Evolutionary conservation across 2,888 invertebrate genomes (phyloP).

Genomic region (Phragmatobia fuliginosa): DNA sequence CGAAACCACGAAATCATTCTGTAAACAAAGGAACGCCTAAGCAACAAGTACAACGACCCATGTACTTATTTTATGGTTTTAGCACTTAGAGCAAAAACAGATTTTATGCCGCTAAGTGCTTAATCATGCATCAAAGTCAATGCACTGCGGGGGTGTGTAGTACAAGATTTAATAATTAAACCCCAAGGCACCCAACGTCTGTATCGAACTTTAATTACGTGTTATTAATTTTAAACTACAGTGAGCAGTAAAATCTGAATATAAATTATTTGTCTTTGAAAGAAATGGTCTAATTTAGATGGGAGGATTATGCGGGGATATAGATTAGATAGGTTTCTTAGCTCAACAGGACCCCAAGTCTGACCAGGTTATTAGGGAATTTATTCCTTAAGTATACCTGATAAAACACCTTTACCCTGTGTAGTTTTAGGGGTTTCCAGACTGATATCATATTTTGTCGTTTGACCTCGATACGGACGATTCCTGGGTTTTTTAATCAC

Average conservation of each 20-base stretch:
- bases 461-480: not conserved
- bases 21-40: constrained; percentile 9
- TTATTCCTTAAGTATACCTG: no score
- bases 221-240: not conserved
- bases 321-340: no score
- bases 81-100: not conserved
- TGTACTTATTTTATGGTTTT: not conserved
- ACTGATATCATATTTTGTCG: not conserved
- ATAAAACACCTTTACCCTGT: no score
- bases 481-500: not conserved
- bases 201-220: not conserved
- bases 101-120: constrained; percentile 14
- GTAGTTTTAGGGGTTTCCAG: not conserved
- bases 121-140: constrained; percentile 36
- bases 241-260: not conserved
- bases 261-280: not conserved
- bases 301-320: no score
- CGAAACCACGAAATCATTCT: not conserved
- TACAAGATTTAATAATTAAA: constrained; percentile 29
- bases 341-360: no score
- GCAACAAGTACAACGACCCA: constrained; percentile 5
- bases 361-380: no score
- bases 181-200: constrained; percentile 26
- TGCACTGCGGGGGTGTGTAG: constrained; percentile 49
- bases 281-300: not conserved